Conservation (phyloP, 2,113 vertebrate genomes). For the Lasiurus borealis region DNA sequence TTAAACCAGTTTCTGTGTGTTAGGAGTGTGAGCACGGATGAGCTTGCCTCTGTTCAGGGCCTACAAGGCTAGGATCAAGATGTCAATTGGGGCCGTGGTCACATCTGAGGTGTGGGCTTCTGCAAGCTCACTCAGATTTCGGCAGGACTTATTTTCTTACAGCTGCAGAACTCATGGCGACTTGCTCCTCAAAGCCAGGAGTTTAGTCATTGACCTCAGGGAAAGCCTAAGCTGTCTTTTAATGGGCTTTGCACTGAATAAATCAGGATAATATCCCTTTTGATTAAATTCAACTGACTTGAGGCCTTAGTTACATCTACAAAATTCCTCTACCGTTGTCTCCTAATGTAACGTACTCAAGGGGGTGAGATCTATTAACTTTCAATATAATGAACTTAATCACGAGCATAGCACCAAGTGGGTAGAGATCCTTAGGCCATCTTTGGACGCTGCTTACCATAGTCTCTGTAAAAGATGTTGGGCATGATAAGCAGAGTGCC, state of each 20-base stretch:
- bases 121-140: not conserved
- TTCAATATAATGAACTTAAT: not conserved
- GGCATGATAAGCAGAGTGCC: not conserved
- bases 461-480: not conserved
- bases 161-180: not conserved
- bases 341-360: slow-evolving; percentile 6
- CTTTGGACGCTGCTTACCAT: not conserved
- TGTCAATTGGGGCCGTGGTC: not conserved
- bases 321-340: not conserved
- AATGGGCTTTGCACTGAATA: not conserved
- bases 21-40: not conserved
- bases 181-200: not conserved
- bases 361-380: not conserved
- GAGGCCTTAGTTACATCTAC: slow-evolving; percentile 26
- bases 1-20: not conserved
- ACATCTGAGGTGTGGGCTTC: not conserved
- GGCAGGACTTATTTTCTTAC: not conserved
- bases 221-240: not conserved
- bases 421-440: not conserved
- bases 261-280: slow-evolving; percentile 16
- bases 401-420: not conserved
- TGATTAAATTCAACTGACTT: slow-evolving; percentile 53
- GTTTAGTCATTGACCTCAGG: not conserved
- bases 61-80: not conserved
- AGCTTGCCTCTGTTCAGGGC: not conserved